Evolutionary conservation across 2,113 vertebrate species (phyloP).

Genomic region (Cebidichthys violaceus): DNA sequence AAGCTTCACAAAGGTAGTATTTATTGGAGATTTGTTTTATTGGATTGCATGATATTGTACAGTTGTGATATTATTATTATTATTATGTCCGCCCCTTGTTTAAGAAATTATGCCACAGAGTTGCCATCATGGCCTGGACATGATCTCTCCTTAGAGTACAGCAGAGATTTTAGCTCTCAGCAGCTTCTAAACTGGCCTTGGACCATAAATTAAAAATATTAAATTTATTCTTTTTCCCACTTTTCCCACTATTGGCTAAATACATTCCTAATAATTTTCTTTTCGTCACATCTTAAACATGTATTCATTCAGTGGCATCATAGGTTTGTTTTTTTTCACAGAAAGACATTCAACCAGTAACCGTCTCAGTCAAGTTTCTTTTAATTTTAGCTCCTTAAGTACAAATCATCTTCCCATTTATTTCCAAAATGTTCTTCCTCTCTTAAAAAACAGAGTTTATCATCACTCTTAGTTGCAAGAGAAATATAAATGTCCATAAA

Average conservation of each 20-base stretch:
- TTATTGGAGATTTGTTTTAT: slow-evolving; percentile 46
- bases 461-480: neutral
- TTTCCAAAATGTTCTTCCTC: neutral
- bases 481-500: neutral
- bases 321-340: neutral
- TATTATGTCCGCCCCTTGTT: slow-evolving; percentile 14
- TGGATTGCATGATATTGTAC: slow-evolving; percentile 31
- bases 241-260: slow-evolving; percentile 12
- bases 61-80: slow-evolving; percentile 28
- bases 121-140: neutral
- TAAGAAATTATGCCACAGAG: neutral
- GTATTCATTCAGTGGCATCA: neutral
- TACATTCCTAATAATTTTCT: slow-evolving; percentile 13
- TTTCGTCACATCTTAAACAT: slow-evolving; percentile 3
- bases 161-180: slow-evolving; percentile 1
- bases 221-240: neutral
- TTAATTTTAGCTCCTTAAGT: slow-evolving; percentile 11
- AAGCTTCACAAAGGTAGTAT: slow-evolving; percentile 51
- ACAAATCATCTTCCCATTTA: neutral
- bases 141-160: neutral
- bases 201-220: neutral
- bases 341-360: neutral
- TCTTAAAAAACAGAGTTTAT: neutral
- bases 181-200: neutral
- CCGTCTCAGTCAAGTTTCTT: neutral